Conservation (phyloP, 2,113 vertebrate genomes). For the Indri indri region DNA sequence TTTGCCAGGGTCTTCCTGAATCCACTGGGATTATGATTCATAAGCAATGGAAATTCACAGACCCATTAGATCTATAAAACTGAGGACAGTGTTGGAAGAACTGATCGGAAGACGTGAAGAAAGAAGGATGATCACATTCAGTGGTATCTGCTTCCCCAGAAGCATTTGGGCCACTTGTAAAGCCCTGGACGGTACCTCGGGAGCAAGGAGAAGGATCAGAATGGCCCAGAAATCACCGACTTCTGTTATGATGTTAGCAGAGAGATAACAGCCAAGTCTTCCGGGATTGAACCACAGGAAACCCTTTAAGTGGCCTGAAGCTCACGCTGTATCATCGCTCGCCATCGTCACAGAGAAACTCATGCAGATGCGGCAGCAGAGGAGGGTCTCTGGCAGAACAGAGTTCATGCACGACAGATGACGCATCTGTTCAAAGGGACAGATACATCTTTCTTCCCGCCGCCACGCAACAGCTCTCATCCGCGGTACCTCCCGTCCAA, state of each 20-base stretch:
- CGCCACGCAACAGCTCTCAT: constrained; percentile 71
- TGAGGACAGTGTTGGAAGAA: not conserved
- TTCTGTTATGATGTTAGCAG: constrained; percentile 69
- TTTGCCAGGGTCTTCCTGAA: not conserved
- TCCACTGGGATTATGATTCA: not conserved
- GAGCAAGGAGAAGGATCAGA: not conserved
- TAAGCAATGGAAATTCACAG: not conserved
- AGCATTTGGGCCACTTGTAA: not conserved
- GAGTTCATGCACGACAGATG: constrained; percentile 86
- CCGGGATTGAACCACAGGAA: constrained; percentile 75
- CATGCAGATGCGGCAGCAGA: constrained; percentile 80
- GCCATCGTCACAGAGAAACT: constrained; percentile 85
- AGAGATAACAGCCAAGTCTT: constrained; percentile 67
- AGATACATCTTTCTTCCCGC: constrained; percentile 88
- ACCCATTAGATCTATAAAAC: not conserved
- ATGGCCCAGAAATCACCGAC: not conserved
- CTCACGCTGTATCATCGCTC: constrained; percentile 78
- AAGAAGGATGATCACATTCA: not conserved
- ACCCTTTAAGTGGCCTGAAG: constrained; percentile 80
- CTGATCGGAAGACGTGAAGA: not conserved
- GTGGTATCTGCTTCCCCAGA: not conserved
- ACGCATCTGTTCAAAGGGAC: constrained; percentile 88
- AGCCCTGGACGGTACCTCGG: not conserved
- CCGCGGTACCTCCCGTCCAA: constrained; percentile 79
- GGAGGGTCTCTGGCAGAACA: constrained; percentile 77